Conservation (phyloP, 2,888 invertebrate species). For the Netelia melanura region DNA sequence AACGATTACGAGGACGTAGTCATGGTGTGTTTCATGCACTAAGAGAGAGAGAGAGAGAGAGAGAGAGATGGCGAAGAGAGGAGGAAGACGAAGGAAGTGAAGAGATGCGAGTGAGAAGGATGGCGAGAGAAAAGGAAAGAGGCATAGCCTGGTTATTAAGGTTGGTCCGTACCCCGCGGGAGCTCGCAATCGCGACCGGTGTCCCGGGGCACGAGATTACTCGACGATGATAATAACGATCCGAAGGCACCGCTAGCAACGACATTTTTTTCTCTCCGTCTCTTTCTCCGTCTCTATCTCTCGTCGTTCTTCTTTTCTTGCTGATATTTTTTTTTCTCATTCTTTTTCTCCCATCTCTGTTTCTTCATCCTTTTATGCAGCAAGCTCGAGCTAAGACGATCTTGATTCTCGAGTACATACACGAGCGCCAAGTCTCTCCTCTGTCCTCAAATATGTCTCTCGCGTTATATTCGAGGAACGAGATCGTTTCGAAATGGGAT, state of each 20-base stretch:
- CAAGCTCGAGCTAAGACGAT: conserved; percentile 43
- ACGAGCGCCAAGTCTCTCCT: conserved; percentile 20
- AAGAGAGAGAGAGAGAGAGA: not conserved
- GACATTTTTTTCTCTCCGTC: conserved; percentile 64
- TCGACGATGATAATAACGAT: conserved; percentile 73
- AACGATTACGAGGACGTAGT: conserved; percentile 54
- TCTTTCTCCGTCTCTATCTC: conserved; percentile 48
- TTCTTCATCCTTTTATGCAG: conserved; percentile 56
- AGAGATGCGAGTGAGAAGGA: conserved; percentile 43
- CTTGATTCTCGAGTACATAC: conserved; percentile 55
- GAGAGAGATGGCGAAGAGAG: conserved; percentile 6
- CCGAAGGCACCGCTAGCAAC: conserved; percentile 66
- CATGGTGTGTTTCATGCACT: conserved; percentile 21
- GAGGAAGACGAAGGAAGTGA: conserved; percentile 67
- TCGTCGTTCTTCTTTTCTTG: conserved; percentile 41
- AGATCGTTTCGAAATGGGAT: conserved; percentile 27
- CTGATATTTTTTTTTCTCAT: conserved; percentile 5
- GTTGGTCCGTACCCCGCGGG: conserved; percentile 73
- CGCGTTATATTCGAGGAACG: not conserved
- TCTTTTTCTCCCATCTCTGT: conserved; percentile 1
- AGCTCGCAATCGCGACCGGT: conserved; percentile 71
- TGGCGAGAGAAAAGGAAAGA: conserved; percentile 44
- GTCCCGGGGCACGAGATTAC: conserved; percentile 73
- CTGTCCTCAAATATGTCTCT: not conserved
- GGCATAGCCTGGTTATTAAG: conserved; percentile 75